Percentiles rank a stretch among this genome's conserved stretches.
Conservation (phyloP, 2,113 vertebrate genomes). For the Amazona guildingii region DNA sequence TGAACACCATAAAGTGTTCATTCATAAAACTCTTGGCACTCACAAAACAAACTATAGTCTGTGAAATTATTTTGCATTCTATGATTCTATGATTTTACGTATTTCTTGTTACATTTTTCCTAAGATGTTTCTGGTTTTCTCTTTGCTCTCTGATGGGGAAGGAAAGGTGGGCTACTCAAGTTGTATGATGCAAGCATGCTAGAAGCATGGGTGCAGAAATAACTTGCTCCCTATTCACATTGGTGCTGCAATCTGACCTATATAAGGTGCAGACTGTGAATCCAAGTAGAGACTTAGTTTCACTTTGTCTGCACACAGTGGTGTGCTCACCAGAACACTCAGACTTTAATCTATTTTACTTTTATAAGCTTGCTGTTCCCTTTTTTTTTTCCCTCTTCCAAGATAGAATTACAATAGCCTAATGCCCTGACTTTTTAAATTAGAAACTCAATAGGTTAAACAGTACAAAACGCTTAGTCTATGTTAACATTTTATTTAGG, state of each 20-base stretch:
- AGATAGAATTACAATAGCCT: neutral
- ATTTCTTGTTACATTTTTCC: neutral
- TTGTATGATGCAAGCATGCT: neutral
- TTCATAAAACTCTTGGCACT: constrained; percentile 9
- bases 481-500: neutral
- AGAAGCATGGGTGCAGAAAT: neutral
- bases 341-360: neutral
- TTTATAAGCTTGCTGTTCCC: neutral
- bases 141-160: neutral
- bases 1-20: neutral
- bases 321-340: neutral
- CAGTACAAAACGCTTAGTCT: neutral
- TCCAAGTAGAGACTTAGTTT: neutral
- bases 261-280: neutral
- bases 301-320: neutral
- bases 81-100: neutral
- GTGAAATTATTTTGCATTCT: neutral
- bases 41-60: neutral
- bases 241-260: neutral
- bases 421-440: neutral
- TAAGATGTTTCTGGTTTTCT: neutral
- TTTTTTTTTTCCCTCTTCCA: neutral
- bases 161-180: neutral
- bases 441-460: neutral
- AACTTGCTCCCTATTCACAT: neutral